A percentile compares a stretch with the other conserved stretches of the same genome.
These are phyloP conservation scores for Arizona elegans DNA, from an alignment of 2,113 vertebrate species.

Conservation along the genomic window DNA sequence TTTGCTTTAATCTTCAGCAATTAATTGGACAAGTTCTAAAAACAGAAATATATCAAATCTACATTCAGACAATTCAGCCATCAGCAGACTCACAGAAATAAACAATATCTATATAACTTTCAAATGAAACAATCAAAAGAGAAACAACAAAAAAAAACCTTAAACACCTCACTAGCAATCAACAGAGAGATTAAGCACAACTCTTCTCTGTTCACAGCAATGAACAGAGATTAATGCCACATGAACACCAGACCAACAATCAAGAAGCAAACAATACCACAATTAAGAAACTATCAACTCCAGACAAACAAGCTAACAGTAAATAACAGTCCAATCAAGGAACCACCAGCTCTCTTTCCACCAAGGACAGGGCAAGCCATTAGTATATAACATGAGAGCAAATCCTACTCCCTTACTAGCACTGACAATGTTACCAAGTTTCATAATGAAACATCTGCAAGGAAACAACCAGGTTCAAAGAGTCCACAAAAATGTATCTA, in stretches of 20 bases:
- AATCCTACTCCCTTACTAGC: not conserved
- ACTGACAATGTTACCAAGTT: not conserved
- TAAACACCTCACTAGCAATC: not conserved
- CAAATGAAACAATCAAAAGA: not conserved
- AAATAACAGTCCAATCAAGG: not conserved
- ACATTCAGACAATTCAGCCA: not conserved
- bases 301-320: not conserved
- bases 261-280: not conserved
- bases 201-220: no score
- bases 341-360: not conserved
- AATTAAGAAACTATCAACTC: not conserved
- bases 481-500: not conserved
- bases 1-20: not conserved
- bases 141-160: not conserved
- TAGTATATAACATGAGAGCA: not conserved
- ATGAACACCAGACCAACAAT: not conserved
- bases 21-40: not conserved
- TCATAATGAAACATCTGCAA: not conserved
- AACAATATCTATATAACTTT: not conserved
- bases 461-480: not conserved
- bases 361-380: not conserved
- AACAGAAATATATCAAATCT: not conserved
- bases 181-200: not conserved
- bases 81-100: not conserved
- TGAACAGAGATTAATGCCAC: not conserved